These are phyloP conservation scores for Melierax canorus DNA, from an alignment of 2,113 vertebrate species.

Conservation along the genomic window DNA sequence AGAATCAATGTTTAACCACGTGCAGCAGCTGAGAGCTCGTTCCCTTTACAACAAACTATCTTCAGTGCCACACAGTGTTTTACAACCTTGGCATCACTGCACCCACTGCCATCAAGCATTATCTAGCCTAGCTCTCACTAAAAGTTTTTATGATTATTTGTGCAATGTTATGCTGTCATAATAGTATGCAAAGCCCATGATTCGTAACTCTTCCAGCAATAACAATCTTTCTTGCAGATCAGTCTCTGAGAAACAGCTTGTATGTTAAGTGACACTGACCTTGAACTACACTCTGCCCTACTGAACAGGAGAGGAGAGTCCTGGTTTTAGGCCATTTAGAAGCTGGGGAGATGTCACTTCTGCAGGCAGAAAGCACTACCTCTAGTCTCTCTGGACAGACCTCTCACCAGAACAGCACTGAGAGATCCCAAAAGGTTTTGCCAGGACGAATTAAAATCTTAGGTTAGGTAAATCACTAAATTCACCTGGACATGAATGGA, in stretches of 20 bases:
- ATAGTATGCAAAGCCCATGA: background rate
- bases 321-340: background rate
- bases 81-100: background rate
- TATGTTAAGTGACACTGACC: background rate
- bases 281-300: background rate
- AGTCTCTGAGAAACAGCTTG: background rate
- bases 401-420: background rate
- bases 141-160: background rate
- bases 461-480: background rate
- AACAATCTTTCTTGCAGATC: background rate
- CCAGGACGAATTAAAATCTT: background rate
- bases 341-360: background rate
- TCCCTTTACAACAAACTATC: background rate
- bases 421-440: background rate
- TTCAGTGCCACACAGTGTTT: background rate
- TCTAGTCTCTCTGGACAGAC: background rate
- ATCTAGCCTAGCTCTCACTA: background rate
- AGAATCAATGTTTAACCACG: fast-evolving
- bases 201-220: background rate
- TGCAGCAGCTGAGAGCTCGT: background rate
- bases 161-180: background rate
- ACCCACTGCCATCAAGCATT: background rate
- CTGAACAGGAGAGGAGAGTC: background rate
- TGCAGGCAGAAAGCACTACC: background rate
- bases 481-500: background rate